These are phyloP conservation scores for Catalaphyllia jardinei DNA, from an alignment of 64 coral and sea anemone genomes.

Conservation along the genomic window DNA sequence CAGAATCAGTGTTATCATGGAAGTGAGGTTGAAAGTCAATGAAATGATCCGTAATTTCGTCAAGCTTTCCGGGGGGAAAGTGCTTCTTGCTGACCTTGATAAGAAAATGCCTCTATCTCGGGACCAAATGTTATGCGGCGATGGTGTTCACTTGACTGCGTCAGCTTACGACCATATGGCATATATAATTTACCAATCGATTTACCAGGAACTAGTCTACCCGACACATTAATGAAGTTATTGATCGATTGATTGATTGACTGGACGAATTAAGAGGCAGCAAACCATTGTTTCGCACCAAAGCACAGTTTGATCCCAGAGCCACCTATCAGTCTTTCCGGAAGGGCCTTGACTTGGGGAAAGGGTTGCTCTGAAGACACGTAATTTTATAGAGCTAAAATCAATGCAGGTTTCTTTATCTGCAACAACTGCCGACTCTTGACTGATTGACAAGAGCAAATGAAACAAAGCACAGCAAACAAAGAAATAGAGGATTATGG, in stretches of 20 bases:
- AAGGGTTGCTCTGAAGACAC: too few relatives aligned
- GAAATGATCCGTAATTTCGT: constrained; percentile 42
- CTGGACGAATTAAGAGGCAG: not conserved
- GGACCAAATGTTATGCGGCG: constrained; percentile 34
- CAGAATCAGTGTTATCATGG: constrained; percentile 1
- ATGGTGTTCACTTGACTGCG: constrained; percentile 57
- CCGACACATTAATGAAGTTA: too few relatives aligned
- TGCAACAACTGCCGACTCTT: too few relatives aligned
- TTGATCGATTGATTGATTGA: too few relatives aligned
- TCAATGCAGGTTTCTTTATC: too few relatives aligned
- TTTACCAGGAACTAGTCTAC: constrained; percentile 16
- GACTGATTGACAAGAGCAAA: too few relatives aligned
- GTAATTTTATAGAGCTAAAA: too few relatives aligned
- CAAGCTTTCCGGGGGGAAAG: constrained; percentile 24
- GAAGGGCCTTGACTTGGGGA: too few relatives aligned
- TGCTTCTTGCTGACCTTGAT: constrained; percentile 53
- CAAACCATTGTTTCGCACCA: not conserved
- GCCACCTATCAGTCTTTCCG: too few relatives aligned
- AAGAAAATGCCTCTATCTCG: constrained; percentile 54
- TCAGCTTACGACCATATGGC: constrained; percentile 60
- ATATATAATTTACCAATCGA: constrained; percentile 21
- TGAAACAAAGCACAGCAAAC: too few relatives aligned
- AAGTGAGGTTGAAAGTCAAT: constrained; percentile 41
- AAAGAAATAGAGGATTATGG: not conserved
- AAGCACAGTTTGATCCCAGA: too few relatives aligned